Conservation (phyloP, 2,113 vertebrate genomes). For the Myotis lucifugus region DNA sequence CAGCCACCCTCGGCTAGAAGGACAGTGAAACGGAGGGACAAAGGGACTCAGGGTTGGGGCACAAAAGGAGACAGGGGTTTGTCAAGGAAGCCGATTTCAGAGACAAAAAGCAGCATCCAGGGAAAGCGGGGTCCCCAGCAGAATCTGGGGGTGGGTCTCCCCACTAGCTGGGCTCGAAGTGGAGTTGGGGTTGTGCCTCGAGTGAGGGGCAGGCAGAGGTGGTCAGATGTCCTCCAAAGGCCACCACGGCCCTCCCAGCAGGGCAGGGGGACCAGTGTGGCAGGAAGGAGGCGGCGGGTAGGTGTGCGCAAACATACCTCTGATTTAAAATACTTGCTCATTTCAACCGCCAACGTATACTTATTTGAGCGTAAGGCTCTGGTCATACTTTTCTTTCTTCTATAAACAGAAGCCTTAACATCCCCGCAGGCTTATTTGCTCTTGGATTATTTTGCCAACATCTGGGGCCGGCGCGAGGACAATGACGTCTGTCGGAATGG, state of each 20-base stretch:
- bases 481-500: neutral
- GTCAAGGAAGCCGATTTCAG: neutral
- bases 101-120: neutral
- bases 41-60: neutral
- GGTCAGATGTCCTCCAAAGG: neutral
- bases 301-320: neutral
- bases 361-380: conserved; percentile 14
- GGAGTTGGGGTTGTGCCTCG: neutral
- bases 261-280: neutral
- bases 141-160: neutral
- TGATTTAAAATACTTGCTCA: neutral
- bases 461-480: conserved; percentile 1
- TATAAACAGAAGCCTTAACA: conserved; percentile 37
- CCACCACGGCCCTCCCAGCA: neutral
- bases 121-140: neutral
- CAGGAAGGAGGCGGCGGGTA: accelerated
- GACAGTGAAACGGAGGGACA: neutral
- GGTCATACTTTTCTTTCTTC: conserved; percentile 29
- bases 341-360: neutral
- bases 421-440: neutral
- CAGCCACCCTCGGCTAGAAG: neutral
- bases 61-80: neutral
- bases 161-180: neutral
- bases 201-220: neutral
- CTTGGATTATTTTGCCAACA: neutral